Base-by-base conservation (phyloP, 2,797 vertebrate species). In the Ficedula albicollis region DNA sequence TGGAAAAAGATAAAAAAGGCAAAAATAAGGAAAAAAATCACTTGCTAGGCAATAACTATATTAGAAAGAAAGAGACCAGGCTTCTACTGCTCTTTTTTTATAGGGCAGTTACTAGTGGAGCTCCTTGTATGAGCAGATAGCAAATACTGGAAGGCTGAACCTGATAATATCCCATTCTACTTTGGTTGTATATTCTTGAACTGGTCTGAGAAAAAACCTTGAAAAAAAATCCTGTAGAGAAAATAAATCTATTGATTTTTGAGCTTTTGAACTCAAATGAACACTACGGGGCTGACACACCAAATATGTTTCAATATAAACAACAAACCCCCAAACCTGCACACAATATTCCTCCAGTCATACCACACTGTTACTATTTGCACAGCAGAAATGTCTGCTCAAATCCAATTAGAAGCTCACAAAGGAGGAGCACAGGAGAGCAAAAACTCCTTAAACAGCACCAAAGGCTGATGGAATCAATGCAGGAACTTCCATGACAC, bases 1-100 rank as follows among this genome's bases (percentile, higher is more conserved):
- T 5, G 12, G 21, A 29, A 8, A 54, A 5, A n/a, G 10, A 1
- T 52, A 15, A 7, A 34, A 22, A 34, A 22, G 11, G 8, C 2
- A 48, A 81, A 74, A 54, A 10, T 13, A 48, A 46, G 13, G 8
- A 8, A 27, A 36, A 43, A 48, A 23, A 39, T 26, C 13, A 46
- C 7, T 59, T 83, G 34, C 8, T 78, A 20, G 8, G 8, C 26
- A 74, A 6, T 13, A 36, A 39, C 14, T 36, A 5, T 5, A 20
- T 59, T 18, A 59, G n/a, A 78, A 80, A 70, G 25, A 30, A 74
- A 38, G 32, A 1, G 1, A 46, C 5, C 39, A 62, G 27, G 16
- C 5, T 69, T 86, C 39, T 48, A 26, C 17, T 77, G 48, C 8
- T 11, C 4, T 18, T 39, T 54, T 44, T 69, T 69, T 8, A 68